phyloP scores from a whole-genome alignment of 2,113 vertebrate genomes.

The Pteropus alecto region DNA sequence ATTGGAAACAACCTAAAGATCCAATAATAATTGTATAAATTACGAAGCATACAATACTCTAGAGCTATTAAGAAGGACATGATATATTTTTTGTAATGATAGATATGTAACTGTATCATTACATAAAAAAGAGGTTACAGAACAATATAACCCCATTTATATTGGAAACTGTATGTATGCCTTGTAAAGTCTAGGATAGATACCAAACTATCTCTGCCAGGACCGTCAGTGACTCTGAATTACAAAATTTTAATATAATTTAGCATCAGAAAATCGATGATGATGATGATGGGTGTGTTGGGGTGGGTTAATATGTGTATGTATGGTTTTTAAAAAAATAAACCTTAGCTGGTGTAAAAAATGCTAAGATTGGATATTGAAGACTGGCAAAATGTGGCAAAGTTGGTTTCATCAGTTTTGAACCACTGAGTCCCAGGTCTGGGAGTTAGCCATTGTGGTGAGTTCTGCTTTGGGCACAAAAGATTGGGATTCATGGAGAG shows the following conservation, averaged over 20 bases:
- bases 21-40: neutral
- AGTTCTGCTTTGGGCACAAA: neutral
- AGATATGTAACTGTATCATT: neutral
- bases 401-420: neutral
- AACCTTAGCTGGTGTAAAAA: neutral
- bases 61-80: neutral
- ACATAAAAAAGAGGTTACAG: neutral
- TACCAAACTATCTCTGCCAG: neutral
- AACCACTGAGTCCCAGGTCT: neutral
- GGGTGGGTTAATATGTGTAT: neutral
- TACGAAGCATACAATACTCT: neutral
- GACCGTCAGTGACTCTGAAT: neutral
- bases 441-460: neutral
- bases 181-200: neutral
- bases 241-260: neutral
- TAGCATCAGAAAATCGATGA: neutral
- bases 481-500: neutral
- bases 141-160: neutral
- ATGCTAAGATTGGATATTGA: neutral
- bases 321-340: neutral
- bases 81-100: neutral
- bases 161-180: neutral
- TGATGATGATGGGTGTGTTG: neutral
- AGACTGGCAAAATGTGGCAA: neutral
- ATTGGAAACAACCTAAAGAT: neutral